Evolutionary conservation across 1,140 invertebrate genomes (phyloP).

Genomic region (Rhagoletis zephyria): DNA sequence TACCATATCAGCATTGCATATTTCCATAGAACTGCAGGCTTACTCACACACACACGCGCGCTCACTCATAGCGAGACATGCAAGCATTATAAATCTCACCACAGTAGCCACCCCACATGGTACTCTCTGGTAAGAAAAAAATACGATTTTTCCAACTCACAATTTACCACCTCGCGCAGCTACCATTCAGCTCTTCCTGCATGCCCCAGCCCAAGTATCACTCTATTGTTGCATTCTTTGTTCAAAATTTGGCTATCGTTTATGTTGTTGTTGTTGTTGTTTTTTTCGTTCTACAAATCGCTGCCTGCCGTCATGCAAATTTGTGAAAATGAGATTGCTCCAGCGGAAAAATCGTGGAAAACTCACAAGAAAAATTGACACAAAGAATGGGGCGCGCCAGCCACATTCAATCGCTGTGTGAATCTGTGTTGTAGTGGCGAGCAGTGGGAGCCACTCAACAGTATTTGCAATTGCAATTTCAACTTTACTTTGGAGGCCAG

Average conservation of each 20-base stretch:
- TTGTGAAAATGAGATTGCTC: conserved; percentile 39
- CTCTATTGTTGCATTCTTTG: neutral
- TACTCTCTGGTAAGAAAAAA: neutral
- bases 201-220: neutral
- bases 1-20: neutral
- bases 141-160: neutral
- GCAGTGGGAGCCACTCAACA: conserved; percentile 12
- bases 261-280: neutral
- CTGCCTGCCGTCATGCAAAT: conserved; percentile 35
- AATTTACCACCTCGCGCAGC: neutral
- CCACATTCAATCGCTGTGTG: neutral
- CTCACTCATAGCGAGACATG: neutral
- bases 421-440: conserved; percentile 8
- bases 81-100: neutral
- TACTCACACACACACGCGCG: neutral
- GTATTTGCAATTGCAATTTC: conserved; percentile 32
- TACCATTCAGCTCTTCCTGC: conserved; percentile 7
- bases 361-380: conserved; percentile 37
- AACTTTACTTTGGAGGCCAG: conserved; percentile 37
- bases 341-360: conserved; percentile 41
- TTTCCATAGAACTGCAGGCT: neutral
- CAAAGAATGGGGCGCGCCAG: neutral
- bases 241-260: neutral
- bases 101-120: neutral
- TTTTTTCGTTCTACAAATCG: neutral